Base-by-base conservation (phyloP, 1,140 invertebrate genomes). In the Procambarus virginalis region DNA sequence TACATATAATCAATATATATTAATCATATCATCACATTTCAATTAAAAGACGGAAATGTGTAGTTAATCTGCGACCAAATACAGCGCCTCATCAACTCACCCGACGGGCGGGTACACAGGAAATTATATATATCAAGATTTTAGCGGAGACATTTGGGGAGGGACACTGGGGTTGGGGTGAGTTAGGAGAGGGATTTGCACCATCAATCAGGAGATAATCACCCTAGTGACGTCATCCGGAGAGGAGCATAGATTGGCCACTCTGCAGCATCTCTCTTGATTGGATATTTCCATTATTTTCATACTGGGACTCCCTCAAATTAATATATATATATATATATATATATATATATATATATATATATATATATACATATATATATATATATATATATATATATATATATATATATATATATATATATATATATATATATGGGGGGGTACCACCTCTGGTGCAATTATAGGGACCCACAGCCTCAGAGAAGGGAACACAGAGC, bases 341-440 rank as follows among this genome's bases (percentile, higher is more conserved):
- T 68, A 34, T 34, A 34, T 34, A 34, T 34, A 34, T 34, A 34
- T 34, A 34, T 34, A 75, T 75, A 75, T 75, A 75, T 75, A 75
- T 75, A 75, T 75, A 75, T 75, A 75, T 75, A 75, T 75, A 75
- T 75, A 75, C 3, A 75, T 75, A 75, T 75, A 75, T 75, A 75
- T 75, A 75, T 75, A 75, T 75, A 75, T 75, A 75, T 75, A 75
- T 75, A 75, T 75, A 75, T 75, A 75, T 75, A 75, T 75, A 75
- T 75, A 45, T 75, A 75, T 75, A 75, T 77, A 77, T 77, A 77
- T 77, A 77, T 77, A 77, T 77, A 77, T 77, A 77, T 77, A 77
- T 77, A 77, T 77, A 77, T 77, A 77, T 77, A 77, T 77, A 77
- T 77, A 77, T n/a, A n/a, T n/a, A n/a, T n/a, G n/a, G n/a, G n/a